Base-by-base conservation (phyloP, 2,888 invertebrate species). In the Steinernema hermaphroditum region DNA sequence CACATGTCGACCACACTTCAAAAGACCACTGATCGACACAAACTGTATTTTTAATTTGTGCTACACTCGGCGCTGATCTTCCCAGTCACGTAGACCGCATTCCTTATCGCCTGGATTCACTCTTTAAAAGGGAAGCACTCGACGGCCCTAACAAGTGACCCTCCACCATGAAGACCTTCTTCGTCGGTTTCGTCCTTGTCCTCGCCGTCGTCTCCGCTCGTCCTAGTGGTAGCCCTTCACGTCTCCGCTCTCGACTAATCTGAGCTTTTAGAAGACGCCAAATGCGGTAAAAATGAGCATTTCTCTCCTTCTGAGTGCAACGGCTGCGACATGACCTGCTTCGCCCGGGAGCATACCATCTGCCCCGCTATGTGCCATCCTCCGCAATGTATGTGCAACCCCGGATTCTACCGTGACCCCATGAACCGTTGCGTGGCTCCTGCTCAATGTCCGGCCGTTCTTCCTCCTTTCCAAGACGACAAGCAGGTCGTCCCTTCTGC, bases 361-460 rank as follows among this genome's bases (percentile, higher is more conserved):
- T 46, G 46, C 46, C n/a, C 46, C 8, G 16, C 46, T n/a, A 19
- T 46, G n/a, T 46, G 46, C 46, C 46, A 46, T n/a, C 46, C 46
- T 19, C n/a, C 46, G 46, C 6, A 46, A n/a, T 46, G 46, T n/a
- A 46, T 46, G 46, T 46, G 46, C 46, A 46, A 46, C 16, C 6
- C 46, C 4, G 46, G 46, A 46, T 46, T 46, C 46, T 46, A 46
- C 46, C 46, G 46, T 46, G 46, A 46, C 46, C 46, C 46, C n/a
- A 46, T 46, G 8, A 19, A 19, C 46, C 46, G 46, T 6, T 46
- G 46, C 22, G 46, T 46, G 9, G 46, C 46, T 46, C 46, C 46
- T n/a, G 4, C 6, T 6, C 6, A 46, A 4, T 46, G 46, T n/a
- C 46, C 46, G 2, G 8, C n/a, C 8, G n/a, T 46, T 2, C 46